Conservation (phyloP, 2,888 invertebrate species). For the Thysanoteuthis rhombus region DNA sequence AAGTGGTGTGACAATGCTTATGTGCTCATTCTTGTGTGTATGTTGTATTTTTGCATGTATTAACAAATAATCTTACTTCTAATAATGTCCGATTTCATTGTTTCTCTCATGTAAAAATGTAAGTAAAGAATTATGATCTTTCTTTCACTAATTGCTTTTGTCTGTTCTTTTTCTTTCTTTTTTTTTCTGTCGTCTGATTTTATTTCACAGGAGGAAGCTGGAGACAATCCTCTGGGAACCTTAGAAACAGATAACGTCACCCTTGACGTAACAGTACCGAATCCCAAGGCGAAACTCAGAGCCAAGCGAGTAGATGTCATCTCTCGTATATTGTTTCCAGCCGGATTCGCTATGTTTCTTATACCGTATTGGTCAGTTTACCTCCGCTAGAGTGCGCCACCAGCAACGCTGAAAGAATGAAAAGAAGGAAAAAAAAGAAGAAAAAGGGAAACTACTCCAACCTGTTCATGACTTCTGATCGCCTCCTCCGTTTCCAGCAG, state of each 20-base stretch:
- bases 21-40: too few species aligned
- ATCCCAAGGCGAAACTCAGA: neutral
- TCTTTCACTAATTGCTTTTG: too few species aligned
- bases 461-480: neutral
- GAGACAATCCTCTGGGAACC: neutral
- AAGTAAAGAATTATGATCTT: too few species aligned
- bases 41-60: too few species aligned
- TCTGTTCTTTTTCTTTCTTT: neutral
- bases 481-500: conserved; percentile 12
- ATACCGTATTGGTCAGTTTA: conserved; percentile 26
- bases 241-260: conserved; percentile 20
- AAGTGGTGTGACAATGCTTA: too few species aligned
- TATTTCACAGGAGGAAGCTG: neutral
- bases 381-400: neutral
- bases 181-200: neutral
- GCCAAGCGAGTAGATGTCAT: conserved; percentile 28
- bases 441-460: neutral
- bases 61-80: too few species aligned
- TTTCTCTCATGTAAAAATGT: too few species aligned
- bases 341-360: conserved; percentile 23
- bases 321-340: conserved; percentile 17
- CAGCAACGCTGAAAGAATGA: neutral
- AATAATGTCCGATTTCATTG: too few species aligned
- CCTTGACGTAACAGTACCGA: conserved; percentile 25
- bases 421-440: neutral